Conservation (phyloP, 2,113 vertebrate genomes). For the Taurulus bubalis region DNA sequence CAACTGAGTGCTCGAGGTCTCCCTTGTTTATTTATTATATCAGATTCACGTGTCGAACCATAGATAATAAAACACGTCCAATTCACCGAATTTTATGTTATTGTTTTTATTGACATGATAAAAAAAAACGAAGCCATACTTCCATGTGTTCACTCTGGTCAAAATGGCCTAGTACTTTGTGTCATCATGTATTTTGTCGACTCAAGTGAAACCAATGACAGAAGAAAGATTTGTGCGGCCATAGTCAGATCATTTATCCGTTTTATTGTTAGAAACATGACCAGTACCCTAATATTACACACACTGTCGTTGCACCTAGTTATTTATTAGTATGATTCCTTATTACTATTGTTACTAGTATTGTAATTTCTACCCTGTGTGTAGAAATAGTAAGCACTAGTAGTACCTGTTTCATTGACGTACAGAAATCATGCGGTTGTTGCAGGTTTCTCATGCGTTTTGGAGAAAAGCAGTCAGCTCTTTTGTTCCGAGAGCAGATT, state of each 20-base stretch:
- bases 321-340: neutral
- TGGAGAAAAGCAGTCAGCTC: conserved; percentile 61
- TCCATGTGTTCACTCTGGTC: neutral
- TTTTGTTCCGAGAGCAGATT: conserved; percentile 73
- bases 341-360: neutral
- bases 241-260: neutral
- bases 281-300: neutral
- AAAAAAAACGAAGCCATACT: neutral
- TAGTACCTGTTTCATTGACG: conserved; percentile 20
- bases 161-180: neutral
- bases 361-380: neutral
- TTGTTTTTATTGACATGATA: neutral
- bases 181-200: neutral
- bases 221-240: neutral
- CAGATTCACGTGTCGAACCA: conserved; percentile 58
- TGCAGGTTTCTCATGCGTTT: conserved; percentile 52
- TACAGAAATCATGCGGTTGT: conserved; percentile 35
- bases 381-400: neutral
- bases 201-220: neutral
- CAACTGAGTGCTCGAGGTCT: conserved; percentile 20
- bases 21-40: conserved; percentile 55
- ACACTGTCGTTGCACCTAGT: neutral
- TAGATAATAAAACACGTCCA: conserved; percentile 39
- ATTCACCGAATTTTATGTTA: neutral
- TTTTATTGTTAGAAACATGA: neutral